These are phyloP conservation scores for Ciconia boyciana DNA, from an alignment of 2,113 vertebrate species.

Conservation along the genomic window DNA sequence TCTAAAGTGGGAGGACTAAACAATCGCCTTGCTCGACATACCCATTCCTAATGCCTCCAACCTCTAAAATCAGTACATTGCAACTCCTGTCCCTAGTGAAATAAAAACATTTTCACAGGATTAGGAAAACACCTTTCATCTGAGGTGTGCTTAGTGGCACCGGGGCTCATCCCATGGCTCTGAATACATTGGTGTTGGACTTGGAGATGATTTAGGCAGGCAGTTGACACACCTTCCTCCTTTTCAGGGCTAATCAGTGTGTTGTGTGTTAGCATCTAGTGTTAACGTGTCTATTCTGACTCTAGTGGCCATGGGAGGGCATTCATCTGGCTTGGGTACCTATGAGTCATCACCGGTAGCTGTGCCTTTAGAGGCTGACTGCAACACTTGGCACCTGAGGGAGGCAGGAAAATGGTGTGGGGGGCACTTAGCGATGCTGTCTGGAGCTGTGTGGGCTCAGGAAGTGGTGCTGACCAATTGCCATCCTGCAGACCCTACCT, in stretches of 20 bases:
- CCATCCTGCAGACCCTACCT: neutral
- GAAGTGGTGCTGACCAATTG: fast-evolving
- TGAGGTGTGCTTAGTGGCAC: neutral
- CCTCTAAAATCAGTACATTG: neutral
- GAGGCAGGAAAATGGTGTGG: neutral
- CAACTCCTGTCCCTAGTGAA: neutral
- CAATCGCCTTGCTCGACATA: neutral
- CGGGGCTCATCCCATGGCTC: neutral
- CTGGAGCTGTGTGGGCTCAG: neutral
- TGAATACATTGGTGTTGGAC: neutral
- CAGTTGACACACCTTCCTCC: neutral
- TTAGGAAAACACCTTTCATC: neutral
- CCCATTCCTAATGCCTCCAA: neutral
- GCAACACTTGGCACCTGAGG: neutral
- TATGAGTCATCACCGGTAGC: neutral
- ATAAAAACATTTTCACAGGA: neutral
- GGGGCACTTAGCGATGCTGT: fast-evolving
- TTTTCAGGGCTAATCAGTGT: neutral
- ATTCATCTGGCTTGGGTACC: neutral
- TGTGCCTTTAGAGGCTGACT: neutral
- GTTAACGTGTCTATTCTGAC: fast-evolving
- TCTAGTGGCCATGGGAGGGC: neutral
- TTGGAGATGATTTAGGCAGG: neutral
- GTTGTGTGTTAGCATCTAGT: neutral
- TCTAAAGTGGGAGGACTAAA: neutral